These are phyloP conservation scores for Hydrotaea diabolus DNA, from an alignment of 2,888 invertebrate species.

Conservation along the genomic window DNA sequence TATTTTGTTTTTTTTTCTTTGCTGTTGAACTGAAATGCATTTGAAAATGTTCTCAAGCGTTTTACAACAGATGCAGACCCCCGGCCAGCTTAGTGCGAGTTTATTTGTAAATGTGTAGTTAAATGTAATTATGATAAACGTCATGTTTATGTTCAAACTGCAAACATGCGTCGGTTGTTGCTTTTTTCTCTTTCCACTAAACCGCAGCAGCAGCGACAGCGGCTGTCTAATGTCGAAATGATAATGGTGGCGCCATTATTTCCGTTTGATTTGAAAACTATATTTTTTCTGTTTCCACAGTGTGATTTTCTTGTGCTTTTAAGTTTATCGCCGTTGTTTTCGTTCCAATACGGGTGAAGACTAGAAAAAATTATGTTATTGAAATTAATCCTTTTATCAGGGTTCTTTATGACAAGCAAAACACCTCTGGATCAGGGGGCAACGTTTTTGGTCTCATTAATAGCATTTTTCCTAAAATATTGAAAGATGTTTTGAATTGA, in stretches of 20 bases:
- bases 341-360: not conserved
- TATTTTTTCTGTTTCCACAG: not conserved
- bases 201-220: constrained; percentile 32
- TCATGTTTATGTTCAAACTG: constrained; percentile 39
- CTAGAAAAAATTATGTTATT: not conserved
- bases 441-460: too few species aligned
- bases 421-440: not conserved
- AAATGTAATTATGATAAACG: constrained; percentile 54
- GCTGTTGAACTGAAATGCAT: constrained; percentile 14
- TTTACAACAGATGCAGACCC: constrained; percentile 9
- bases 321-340: not conserved
- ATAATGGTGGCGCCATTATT: constrained; percentile 63
- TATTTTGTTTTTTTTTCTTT: constrained; percentile 6
- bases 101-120: constrained; percentile 17
- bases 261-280: constrained; percentile 51
- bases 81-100: not conserved
- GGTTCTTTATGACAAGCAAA: not conserved
- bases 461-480: too few species aligned
- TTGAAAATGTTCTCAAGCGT: constrained; percentile 48
- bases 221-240: constrained; percentile 32
- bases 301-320: not conserved
- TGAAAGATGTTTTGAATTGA: too few species aligned
- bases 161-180: constrained; percentile 33
- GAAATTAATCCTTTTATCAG: constrained; percentile 34
- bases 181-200: constrained; percentile 4